Evolutionary conservation across 2,797 vertebrate genomes (phyloP).

Genomic region (Xyrichtys novacula): DNA sequence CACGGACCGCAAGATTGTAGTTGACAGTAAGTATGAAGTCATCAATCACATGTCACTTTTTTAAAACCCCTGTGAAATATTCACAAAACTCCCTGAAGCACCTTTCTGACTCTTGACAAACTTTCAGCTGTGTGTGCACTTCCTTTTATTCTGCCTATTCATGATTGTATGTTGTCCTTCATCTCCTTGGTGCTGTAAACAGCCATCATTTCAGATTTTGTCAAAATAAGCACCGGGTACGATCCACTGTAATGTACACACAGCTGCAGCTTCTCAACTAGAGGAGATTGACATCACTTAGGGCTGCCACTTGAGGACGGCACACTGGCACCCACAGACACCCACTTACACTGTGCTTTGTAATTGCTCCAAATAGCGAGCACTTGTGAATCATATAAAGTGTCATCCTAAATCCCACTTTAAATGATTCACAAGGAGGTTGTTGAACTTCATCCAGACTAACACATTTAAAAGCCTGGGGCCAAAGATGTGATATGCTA

Average conservation of each 20-base stretch:
- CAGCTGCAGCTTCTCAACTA: constrained; percentile 56
- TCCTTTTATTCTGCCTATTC: constrained; percentile 32
- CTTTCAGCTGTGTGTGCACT: constrained; percentile 16
- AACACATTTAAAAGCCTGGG: constrained; percentile 26
- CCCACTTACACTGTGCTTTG: constrained; percentile 4
- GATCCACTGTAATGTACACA: constrained; percentile 48
- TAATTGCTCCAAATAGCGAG: constrained; percentile 31
- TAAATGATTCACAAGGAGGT: constrained; percentile 56
- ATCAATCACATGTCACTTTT: not conserved
- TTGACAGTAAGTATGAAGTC: constrained; percentile 91
- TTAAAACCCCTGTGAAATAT: constrained; percentile 8
- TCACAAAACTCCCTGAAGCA: not conserved
- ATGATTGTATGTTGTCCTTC: constrained; percentile 52
- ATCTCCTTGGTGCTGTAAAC: constrained; percentile 31
- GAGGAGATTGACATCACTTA: constrained; percentile 43
- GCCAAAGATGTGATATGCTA: constrained; percentile 16
- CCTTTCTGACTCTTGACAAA: not conserved
- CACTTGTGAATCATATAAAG: too few species aligned
- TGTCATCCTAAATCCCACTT: constrained; percentile 43
- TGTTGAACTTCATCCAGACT: constrained; percentile 37
- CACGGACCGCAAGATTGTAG: constrained; percentile 91
- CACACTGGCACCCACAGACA: constrained; percentile 10
- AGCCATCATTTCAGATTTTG: constrained; percentile 48
- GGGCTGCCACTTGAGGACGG: constrained; percentile 34
- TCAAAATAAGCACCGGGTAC: constrained; percentile 43